A percentile compares a stretch with the other conserved stretches of the same genome.
Conservation (phyloP, 2,797 vertebrate species). For the Parambassis ranga region DNA sequence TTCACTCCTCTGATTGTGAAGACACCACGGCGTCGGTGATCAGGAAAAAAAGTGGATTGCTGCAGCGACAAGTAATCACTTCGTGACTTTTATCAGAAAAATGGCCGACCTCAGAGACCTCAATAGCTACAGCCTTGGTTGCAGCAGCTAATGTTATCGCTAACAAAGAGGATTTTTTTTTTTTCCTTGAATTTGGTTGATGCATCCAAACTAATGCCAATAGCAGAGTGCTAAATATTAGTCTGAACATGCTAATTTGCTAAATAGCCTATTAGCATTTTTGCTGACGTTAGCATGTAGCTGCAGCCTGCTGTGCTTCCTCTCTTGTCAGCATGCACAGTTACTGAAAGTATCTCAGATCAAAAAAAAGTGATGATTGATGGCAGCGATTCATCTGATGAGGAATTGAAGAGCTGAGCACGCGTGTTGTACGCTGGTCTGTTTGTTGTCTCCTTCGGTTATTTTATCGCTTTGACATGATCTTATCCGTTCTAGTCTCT, state of each 20-base stretch:
- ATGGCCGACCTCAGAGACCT: too few relatives aligned
- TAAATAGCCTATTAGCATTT: too few relatives aligned
- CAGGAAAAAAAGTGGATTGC: too few relatives aligned
- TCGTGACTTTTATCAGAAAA: too few relatives aligned
- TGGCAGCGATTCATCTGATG: not conserved
- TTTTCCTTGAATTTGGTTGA: too few relatives aligned
- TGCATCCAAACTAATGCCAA: too few relatives aligned
- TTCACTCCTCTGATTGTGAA: too few relatives aligned
- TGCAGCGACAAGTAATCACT: too few relatives aligned
- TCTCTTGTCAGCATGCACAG: not conserved
- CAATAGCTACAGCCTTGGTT: too few relatives aligned
- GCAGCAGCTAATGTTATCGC: too few relatives aligned
- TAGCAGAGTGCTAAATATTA: not conserved
- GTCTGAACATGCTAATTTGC: not conserved
- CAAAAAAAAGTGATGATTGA: not conserved
- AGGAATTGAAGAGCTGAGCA: constrained; percentile 2
- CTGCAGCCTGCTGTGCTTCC: not conserved
- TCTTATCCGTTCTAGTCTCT: constrained; percentile 29
- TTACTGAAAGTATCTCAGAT: not conserved
- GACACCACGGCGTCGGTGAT: too few relatives aligned
- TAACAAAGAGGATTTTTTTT: too few relatives aligned
- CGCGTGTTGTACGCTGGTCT: constrained; percentile 6
- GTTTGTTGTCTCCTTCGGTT: constrained; percentile 11
- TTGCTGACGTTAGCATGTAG: not conserved
- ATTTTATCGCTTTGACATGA: constrained; percentile 7